Percentiles rank a stretch among this genome's conserved stretches.
Conservation (phyloP, 2,888 invertebrate genomes). For the Cremastinae sp. region DNA sequence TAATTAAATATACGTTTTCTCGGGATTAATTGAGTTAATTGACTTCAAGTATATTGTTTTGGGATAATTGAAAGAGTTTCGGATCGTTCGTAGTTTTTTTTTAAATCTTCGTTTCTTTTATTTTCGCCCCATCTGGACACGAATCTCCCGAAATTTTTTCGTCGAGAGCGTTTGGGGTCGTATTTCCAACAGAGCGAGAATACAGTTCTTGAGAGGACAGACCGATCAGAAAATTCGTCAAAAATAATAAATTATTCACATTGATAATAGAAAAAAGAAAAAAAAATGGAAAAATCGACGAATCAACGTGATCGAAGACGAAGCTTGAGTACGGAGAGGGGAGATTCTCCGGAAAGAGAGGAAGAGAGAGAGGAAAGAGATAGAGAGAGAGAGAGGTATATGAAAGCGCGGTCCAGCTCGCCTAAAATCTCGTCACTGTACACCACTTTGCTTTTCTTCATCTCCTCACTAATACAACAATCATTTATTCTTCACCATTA, state of each 20-base stretch:
- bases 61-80: conserved; percentile 53
- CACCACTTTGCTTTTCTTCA: not conserved
- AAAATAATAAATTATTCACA: conserved; percentile 6
- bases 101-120: conserved; percentile 1
- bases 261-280: not conserved
- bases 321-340: conserved; percentile 26
- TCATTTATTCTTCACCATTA: conserved; percentile 6
- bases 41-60: conserved; percentile 78
- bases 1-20: conserved; percentile 68
- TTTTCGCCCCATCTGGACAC: conserved; percentile 19
- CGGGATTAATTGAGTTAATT: conserved; percentile 77
- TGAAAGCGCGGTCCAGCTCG: conserved; percentile 52
- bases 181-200: conserved; percentile 31
- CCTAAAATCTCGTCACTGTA: conserved; percentile 17
- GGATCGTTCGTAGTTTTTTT: conserved; percentile 12
- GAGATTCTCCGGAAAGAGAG: conserved; percentile 34
- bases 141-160: conserved; percentile 12
- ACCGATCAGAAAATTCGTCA: conserved; percentile 1
- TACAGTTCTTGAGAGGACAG: conserved; percentile 1
- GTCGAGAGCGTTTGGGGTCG: not conserved
- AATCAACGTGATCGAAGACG: conserved; percentile 36
- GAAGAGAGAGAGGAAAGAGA: conserved; percentile 56
- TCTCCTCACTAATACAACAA: conserved; percentile 12
- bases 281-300: conserved; percentile 30
- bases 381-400: conserved; percentile 12